Evolutionary conservation across 2,888 invertebrate genomes (phyloP).

Genomic region (Xestobium rufovillosum): DNA sequence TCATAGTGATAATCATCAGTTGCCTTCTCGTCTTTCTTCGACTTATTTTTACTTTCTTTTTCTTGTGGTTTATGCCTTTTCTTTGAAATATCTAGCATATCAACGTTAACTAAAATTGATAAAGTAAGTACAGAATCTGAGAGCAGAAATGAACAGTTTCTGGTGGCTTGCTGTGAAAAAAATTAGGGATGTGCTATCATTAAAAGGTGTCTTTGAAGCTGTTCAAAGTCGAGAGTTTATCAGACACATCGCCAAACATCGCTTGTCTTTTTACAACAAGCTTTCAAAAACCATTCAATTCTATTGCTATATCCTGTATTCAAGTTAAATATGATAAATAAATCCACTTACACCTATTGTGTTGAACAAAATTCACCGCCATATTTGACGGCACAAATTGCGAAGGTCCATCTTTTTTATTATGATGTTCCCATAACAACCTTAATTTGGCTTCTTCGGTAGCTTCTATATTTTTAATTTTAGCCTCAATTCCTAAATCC

Average conservation of each 20-base stretch:
- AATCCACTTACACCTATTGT: slow-evolving; percentile 74
- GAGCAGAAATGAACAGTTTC: too few relatives aligned
- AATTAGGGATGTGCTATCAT: too few relatives aligned
- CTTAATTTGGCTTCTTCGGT: slow-evolving; percentile 97
- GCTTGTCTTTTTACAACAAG: too few relatives aligned
- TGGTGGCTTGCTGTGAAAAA: too few relatives aligned
- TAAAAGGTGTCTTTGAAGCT: too few relatives aligned
- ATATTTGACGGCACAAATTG: slow-evolving; percentile 97
- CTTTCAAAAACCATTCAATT: too few relatives aligned
- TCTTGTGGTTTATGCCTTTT: slow-evolving; percentile 53
- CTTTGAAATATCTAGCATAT: slow-evolving; percentile 55
- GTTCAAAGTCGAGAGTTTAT: too few relatives aligned
- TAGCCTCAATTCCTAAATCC: slow-evolving; percentile 97
- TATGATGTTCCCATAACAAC: slow-evolving; percentile 79
- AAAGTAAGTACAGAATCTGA: slow-evolving; percentile 10
- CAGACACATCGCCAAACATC: too few relatives aligned
- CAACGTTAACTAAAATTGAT: slow-evolving; percentile 70
- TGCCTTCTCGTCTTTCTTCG: slow-evolving; percentile 83
- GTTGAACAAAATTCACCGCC: slow-evolving; percentile 97
- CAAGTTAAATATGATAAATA: not conserved
- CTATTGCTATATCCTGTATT: not conserved
- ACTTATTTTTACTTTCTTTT: slow-evolving; percentile 49
- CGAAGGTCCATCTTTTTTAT: slow-evolving; percentile 87
- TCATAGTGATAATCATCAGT: slow-evolving; percentile 97
- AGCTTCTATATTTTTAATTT: slow-evolving; percentile 97